A percentile compares a stretch with the other conserved stretches of the same genome.
phyloP scores from a whole-genome alignment of 2,888 invertebrate genomes.

The Abrostola tripartita region DNA sequence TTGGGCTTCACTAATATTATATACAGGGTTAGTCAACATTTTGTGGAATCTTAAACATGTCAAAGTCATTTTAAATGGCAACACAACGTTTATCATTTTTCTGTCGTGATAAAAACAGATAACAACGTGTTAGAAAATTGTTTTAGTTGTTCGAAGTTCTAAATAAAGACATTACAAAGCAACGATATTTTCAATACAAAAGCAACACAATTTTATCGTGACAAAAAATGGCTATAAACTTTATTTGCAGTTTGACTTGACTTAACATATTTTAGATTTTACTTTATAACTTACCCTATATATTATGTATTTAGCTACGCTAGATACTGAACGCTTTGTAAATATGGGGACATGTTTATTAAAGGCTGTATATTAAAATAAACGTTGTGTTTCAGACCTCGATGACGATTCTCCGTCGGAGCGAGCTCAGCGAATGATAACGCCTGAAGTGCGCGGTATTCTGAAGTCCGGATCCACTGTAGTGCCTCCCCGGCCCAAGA shows the following conservation, averaged over 20 bases:
- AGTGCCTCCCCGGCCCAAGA: conserved; percentile 75
- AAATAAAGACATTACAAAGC: too few species aligned
- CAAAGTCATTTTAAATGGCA: not conserved
- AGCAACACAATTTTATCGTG: too few species aligned
- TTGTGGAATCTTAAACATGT: not conserved
- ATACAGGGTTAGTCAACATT: not conserved
- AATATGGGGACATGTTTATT: conserved; percentile 12
- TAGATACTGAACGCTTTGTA: conserved; percentile 38
- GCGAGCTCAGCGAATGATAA: conserved; percentile 87
- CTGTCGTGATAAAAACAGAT: too few species aligned
- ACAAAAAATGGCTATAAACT: too few species aligned
- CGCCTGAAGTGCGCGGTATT: conserved; percentile 87
- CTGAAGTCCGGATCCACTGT: conserved; percentile 86
- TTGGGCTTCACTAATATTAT: conserved; percentile 52
- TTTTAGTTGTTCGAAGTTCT: too few species aligned
- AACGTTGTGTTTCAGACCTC: conserved; percentile 69
- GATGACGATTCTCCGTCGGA: conserved; percentile 83
- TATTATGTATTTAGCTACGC: conserved; percentile 35
- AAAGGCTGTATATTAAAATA: conserved; percentile 5
- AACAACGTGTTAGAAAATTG: too few species aligned
- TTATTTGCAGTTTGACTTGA: not conserved
- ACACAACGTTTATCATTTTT: too few species aligned
- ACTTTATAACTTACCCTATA: conserved; percentile 5
- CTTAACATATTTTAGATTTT: not conserved
- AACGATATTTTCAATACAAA: too few species aligned